A percentile compares a stretch with the other conserved stretches of the same genome.
Conservation (phyloP, 2,888 invertebrate species). For the Siphonodentalium dalli region DNA sequence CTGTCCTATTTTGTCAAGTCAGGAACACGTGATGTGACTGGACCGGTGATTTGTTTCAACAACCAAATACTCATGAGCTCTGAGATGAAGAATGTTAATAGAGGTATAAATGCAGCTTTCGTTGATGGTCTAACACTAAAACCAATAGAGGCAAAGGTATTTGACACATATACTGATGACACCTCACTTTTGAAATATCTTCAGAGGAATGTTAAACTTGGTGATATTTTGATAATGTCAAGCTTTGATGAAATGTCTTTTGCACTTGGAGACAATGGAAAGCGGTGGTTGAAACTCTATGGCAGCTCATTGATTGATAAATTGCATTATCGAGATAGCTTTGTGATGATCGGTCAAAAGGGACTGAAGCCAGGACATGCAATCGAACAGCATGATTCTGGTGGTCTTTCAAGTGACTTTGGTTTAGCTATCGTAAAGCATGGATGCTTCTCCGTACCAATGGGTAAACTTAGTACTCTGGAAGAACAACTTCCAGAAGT, state of each 20-base stretch:
- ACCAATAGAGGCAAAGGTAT: slow-evolving; percentile 45
- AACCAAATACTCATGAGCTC: slow-evolving; percentile 63
- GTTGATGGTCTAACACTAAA: slow-evolving; percentile 52
- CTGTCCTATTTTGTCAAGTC: slow-evolving; percentile 68
- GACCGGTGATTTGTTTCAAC: slow-evolving; percentile 69
- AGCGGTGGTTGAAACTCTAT: slow-evolving; percentile 51
- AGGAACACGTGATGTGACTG: slow-evolving; percentile 67
- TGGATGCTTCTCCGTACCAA: slow-evolving; percentile 58
- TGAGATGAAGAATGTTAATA: slow-evolving; percentile 43
- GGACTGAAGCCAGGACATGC: slow-evolving; percentile 55
- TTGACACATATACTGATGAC: slow-evolving; percentile 63
- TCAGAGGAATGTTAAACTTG: slow-evolving; percentile 48
- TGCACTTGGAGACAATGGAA: slow-evolving; percentile 56
- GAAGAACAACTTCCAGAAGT: neutral
- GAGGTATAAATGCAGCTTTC: slow-evolving; percentile 56
- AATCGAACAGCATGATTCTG: too few species aligned
- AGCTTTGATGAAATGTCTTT: slow-evolving; percentile 32
- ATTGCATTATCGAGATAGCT: slow-evolving; percentile 58
- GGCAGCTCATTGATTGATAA: slow-evolving; percentile 54
- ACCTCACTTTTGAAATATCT: slow-evolving; percentile 49
- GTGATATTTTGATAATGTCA: slow-evolving; percentile 48
- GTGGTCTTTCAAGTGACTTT: too few species aligned
- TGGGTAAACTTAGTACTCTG: slow-evolving; percentile 27
- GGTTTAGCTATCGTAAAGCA: slow-evolving; percentile 52
- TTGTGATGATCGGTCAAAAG: slow-evolving; percentile 62